phyloP scores from a whole-genome alignment of 1,140 invertebrate genomes.

The Panagrolaimus sp. region DNA sequence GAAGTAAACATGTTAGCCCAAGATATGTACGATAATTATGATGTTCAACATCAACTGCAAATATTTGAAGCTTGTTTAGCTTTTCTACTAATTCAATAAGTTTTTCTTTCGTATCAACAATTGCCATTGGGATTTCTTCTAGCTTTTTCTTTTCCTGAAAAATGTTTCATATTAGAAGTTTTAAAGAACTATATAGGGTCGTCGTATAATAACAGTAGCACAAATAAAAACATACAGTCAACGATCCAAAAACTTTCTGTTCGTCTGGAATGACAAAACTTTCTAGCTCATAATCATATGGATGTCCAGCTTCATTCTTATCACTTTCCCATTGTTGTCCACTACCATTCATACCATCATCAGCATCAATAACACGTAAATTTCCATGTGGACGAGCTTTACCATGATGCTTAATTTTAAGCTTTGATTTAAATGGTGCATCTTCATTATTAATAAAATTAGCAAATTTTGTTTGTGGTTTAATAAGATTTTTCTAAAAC shows the following conservation, averaged over 20 bases:
- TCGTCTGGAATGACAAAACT: constrained; percentile 52
- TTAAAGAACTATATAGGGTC: too few species aligned
- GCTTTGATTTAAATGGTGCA: constrained; percentile 36
- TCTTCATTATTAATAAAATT: constrained; percentile 31
- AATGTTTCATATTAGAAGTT: constrained; percentile 14
- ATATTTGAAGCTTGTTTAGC: constrained; percentile 67
- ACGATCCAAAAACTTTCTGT: constrained; percentile 11
- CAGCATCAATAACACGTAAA: constrained; percentile 16
- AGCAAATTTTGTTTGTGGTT: constrained; percentile 37
- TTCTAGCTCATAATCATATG: constrained; percentile 79
- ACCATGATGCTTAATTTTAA: constrained; percentile 43
- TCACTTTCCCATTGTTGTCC: constrained; percentile 18
- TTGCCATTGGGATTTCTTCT: constrained; percentile 66
- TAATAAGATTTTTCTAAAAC: constrained; percentile 16
- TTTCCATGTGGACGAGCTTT: constrained; percentile 8
- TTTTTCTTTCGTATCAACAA: constrained; percentile 67
- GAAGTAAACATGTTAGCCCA: constrained; percentile 82
- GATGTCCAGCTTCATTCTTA: constrained; percentile 64
- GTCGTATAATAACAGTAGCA: constrained; percentile 11
- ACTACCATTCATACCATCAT: not conserved
- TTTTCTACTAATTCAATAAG: constrained; percentile 68
- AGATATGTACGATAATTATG: constrained; percentile 38
- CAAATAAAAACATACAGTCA: constrained; percentile 30
- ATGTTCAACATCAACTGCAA: constrained; percentile 75
- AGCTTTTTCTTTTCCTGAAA: constrained; percentile 55